phyloP scores from a whole-genome alignment of 2,797 vertebrate species.

The Hirundo rustica region DNA sequence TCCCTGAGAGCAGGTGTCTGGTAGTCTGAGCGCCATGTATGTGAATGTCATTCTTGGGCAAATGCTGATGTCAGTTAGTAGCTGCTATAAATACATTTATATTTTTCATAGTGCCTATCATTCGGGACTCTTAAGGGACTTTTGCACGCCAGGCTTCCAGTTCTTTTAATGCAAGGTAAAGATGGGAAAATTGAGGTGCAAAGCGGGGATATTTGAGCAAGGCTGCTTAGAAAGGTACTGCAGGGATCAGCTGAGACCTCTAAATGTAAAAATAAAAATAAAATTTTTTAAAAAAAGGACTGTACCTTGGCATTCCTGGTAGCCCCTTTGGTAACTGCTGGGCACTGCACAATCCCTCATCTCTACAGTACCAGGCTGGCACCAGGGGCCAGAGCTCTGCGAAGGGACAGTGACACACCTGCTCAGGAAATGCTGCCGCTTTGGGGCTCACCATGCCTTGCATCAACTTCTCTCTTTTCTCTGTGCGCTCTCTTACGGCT shows the following conservation, averaged over 20 bases:
- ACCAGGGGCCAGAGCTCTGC: not conserved
- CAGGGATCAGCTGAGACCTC: not conserved
- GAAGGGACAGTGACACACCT: accelerated
- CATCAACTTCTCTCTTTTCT: not conserved
- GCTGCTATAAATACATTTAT: slow-evolving; percentile 17
- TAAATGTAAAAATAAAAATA: not conserved
- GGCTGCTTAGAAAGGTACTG: not conserved
- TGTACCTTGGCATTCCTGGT: not conserved
- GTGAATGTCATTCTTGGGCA: slow-evolving; percentile 26
- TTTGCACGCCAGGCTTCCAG: slow-evolving; percentile 2
- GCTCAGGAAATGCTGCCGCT: accelerated
- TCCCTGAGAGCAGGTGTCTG: not conserved
- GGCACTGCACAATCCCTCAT: not conserved
- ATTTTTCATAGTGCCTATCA: slow-evolving; percentile 15
- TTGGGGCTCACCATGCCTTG: accelerated
- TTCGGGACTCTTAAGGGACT: not conserved
- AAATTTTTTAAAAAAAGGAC: too few relatives aligned
- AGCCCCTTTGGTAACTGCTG: not conserved
- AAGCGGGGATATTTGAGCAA: not conserved
- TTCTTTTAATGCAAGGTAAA: slow-evolving; percentile 7
- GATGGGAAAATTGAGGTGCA: slow-evolving; percentile 12
- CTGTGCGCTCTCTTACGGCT: not conserved
- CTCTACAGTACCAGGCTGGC: not conserved
- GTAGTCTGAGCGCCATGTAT: not conserved
- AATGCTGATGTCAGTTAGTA: slow-evolving; percentile 24